Evolutionary conservation across 2,113 vertebrate species (phyloP), one percentile per base, ranked within the genome.

Genomic region (Tachysurus fulvidraco): DNA sequence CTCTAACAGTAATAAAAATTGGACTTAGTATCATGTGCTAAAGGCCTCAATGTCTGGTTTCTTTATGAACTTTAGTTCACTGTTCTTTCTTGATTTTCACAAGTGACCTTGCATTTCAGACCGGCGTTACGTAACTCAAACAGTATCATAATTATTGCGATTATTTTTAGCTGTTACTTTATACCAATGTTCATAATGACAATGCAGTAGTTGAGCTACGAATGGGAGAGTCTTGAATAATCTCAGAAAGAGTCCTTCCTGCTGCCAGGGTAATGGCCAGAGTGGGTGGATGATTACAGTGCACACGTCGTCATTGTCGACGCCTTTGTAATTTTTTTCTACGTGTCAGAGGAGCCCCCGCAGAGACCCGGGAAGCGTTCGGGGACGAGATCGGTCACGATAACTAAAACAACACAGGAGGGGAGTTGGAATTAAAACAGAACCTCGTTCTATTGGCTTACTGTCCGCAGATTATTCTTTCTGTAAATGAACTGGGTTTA

Each of bases 231-330:
- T 81, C 67, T 57, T 83, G 86, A 89, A 87, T 86, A 78, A 83
- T 85, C 73, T 73, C 52, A 64, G 55, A 50, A 50, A 50, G 46
- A 88, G 81, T 74, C 85, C 83, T 83, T 57, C 73, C 77, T 81
- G 85, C 65, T 74, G 84, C 81, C 84, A 86, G 17, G 25, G 25
- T 88, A 86, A 89, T 89, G 86, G 80, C 55, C 52, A 0, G 84
- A 84, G 89, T 89, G 84, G 89, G 89, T 36, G 84, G 81, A 83
- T 86, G 83, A 88, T 88, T 83, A 85, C 81, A 88, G 89, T 76
- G 81, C 74, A 54, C 13, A 30, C 52, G 25, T 55, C 67, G 65
- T 83, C 74, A 55, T 64, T 88, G 57, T 50, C 59, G 17, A 10
- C 21, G 50, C 52, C 78, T 89, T 86, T 83, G 30, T 41, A 54